Conservation (phyloP, 2,888 invertebrate species). For the Pherbina coryleti region DNA sequence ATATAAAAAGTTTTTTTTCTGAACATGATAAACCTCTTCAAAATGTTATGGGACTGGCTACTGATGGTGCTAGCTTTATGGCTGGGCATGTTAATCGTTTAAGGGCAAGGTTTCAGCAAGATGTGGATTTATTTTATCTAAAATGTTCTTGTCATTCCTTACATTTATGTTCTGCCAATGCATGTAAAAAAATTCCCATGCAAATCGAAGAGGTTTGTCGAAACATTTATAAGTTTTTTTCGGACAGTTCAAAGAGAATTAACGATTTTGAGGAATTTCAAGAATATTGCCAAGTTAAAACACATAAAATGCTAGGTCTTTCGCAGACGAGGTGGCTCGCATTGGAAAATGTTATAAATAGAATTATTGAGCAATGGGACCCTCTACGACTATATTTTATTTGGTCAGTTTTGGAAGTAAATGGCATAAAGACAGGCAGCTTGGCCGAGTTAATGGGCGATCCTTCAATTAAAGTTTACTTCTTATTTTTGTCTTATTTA, state of each 20-base stretch:
- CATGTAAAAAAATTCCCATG: neutral
- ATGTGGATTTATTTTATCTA: neutral
- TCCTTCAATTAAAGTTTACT: too few relatives aligned
- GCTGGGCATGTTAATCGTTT: slow-evolving; percentile 9
- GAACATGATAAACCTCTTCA: too few relatives aligned
- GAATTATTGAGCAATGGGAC: slow-evolving; percentile 44
- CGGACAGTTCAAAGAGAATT: too few relatives aligned
- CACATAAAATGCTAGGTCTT: slow-evolving; percentile 43
- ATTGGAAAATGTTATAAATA: slow-evolving; percentile 41
- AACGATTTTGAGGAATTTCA: slow-evolving; percentile 39
- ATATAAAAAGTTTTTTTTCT: neutral
- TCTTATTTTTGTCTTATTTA: too few relatives aligned
- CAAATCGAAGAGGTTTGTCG: neutral
- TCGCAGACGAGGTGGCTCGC: slow-evolving; percentile 44
- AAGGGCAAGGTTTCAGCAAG: neutral
- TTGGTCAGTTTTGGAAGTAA: too few relatives aligned
- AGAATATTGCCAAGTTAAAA: slow-evolving; percentile 37
- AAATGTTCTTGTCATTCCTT: slow-evolving; percentile 16
- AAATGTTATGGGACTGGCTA: too few relatives aligned
- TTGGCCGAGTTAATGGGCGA: too few relatives aligned
- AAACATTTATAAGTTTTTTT: neutral
- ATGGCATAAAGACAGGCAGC: too few relatives aligned
- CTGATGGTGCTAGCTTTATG: too few relatives aligned
- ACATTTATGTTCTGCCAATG: too few relatives aligned
- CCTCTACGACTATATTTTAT: too few relatives aligned